Evolutionary conservation across 2,113 vertebrate species (phyloP).

Genomic region (Acrocephalus kingi): DNA sequence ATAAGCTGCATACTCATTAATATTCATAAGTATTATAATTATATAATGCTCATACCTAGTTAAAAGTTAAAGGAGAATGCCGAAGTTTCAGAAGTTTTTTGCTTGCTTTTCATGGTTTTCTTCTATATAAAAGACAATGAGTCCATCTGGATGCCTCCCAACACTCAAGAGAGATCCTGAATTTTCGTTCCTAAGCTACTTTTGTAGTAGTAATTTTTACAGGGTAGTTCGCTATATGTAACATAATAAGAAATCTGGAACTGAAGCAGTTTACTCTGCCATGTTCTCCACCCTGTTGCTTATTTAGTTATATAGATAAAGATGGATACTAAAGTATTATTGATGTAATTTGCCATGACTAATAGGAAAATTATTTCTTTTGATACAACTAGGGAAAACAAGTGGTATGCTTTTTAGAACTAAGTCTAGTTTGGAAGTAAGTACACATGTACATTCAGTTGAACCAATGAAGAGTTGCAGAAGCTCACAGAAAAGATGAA

Average conservation of each 20-base stretch:
- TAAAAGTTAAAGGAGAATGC: not conserved
- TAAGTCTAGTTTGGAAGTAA: not conserved
- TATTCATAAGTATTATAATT: not conserved
- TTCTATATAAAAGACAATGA: not conserved
- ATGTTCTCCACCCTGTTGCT: not conserved
- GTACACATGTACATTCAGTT: not conserved
- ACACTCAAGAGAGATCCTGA: not conserved
- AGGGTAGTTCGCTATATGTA: not conserved
- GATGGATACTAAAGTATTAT: not conserved
- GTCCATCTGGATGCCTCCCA: not conserved
- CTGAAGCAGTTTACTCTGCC: not conserved
- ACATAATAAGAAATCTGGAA: not conserved
- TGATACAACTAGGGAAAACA: not conserved
- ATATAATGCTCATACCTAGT: not conserved
- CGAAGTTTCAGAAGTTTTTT: not conserved
- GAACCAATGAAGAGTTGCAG: not conserved
- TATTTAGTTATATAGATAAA: conserved; percentile 29
- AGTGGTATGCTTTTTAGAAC: not conserved
- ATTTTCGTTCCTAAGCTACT: not conserved
- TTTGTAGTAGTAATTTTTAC: not conserved
- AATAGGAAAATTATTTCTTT: conserved; percentile 15
- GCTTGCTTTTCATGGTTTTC: not conserved
- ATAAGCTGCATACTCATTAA: not conserved
- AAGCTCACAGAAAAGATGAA: not conserved
- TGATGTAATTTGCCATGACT: not conserved